Evolutionary conservation across 2,888 invertebrate genomes (phyloP).

Genomic region (Clepsis dumicolana): DNA sequence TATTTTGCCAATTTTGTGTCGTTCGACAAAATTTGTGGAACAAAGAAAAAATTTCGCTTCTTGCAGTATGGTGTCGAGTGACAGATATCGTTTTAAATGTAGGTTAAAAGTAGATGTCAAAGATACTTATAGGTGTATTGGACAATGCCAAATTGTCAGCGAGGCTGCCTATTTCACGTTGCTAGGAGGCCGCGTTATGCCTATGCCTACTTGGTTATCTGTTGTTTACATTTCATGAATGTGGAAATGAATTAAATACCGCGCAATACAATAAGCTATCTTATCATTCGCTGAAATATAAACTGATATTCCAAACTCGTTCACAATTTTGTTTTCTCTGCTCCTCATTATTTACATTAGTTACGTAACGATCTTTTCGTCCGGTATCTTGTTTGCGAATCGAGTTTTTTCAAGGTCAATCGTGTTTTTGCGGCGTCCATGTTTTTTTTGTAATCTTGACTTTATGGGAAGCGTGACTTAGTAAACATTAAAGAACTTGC

Average conservation of each 20-base stretch:
- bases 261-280: constrained; percentile 60
- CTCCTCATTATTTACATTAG: constrained; percentile 30
- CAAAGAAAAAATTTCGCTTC: background rate
- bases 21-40: background rate
- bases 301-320: constrained; percentile 10
- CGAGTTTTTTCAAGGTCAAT: constrained; percentile 29
- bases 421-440: constrained; percentile 25
- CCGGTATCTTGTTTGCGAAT: constrained; percentile 38
- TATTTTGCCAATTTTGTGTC: background rate
- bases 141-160: constrained; percentile 26
- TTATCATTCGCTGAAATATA: constrained; percentile 50
- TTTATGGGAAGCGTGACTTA: constrained; percentile 22
- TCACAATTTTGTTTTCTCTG: constrained; percentile 21
- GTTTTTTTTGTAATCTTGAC: constrained; percentile 25
- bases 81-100: constrained; percentile 17
- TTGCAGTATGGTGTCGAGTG: background rate
- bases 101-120: constrained; percentile 33
- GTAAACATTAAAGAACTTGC: constrained; percentile 16
- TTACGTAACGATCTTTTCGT: constrained; percentile 28
- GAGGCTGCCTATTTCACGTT: constrained; percentile 23
- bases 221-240: constrained; percentile 46
- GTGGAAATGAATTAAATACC: constrained; percentile 52
- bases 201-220: constrained; percentile 43
- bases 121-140: constrained; percentile 22
- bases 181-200: constrained; percentile 26